These are phyloP conservation scores for Petrolisthes cinctipes DNA, from an alignment of 2,888 invertebrate species.

Conservation along the genomic window DNA sequence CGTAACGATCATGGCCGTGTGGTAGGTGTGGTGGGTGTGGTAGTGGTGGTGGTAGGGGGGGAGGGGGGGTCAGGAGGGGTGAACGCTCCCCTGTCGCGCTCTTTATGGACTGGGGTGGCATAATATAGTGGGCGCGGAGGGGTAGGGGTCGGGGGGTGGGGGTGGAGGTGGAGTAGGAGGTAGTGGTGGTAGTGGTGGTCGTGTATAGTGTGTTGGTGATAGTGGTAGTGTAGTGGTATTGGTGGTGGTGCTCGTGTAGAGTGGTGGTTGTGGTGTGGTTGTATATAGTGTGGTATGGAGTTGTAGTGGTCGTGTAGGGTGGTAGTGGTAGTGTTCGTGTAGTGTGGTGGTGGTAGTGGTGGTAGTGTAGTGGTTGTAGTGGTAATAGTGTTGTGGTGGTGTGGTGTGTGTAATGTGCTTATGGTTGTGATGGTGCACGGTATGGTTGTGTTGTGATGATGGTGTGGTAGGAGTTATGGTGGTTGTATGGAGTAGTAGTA, in stretches of 20 bases:
- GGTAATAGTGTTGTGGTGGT: not conserved
- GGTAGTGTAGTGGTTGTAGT: not conserved
- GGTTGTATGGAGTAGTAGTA: not conserved
- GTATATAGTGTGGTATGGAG: not conserved
- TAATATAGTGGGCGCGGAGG: not conserved
- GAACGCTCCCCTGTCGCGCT: not conserved
- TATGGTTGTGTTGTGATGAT: not conserved
- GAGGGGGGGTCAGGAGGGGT: not conserved
- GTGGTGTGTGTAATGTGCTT: not conserved
- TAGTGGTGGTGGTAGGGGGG: not conserved
- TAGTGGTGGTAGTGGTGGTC: not conserved
- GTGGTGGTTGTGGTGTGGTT: not conserved
- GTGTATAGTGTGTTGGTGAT: not conserved
- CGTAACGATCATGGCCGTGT: constrained; percentile 5
- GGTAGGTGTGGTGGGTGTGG: constrained; percentile 8
- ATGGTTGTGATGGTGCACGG: not conserved
- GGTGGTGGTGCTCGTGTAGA: not conserved
- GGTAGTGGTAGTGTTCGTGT: not conserved
- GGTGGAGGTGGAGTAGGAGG: not conserved
- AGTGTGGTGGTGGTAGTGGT: not conserved
- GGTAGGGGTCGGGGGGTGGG: not conserved
- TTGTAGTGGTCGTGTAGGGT: not conserved
- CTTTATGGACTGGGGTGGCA: not conserved
- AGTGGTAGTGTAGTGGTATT: not conserved
- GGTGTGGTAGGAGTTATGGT: not conserved